Percentiles rank a stretch among this genome's conserved stretches.
phyloP scores from a whole-genome alignment of 2,888 invertebrate species.

The Abscondita cerata region DNA sequence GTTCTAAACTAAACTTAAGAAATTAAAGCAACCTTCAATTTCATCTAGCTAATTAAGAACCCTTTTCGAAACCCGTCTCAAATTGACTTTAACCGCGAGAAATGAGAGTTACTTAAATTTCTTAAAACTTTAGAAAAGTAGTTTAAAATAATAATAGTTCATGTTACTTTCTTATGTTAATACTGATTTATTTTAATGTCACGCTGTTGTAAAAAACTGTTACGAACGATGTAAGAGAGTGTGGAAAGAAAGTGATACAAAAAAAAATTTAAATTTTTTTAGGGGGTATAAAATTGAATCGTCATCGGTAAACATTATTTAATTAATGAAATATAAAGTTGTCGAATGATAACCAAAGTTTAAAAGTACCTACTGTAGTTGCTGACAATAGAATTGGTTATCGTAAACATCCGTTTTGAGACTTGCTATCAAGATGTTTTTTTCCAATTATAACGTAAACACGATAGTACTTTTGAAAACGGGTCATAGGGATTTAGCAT shows the following conservation, averaged over 20 bases:
- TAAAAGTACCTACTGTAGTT: no score
- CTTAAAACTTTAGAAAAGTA: constrained; percentile 21
- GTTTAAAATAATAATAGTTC: constrained; percentile 43
- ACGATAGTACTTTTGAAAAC: no score
- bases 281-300: no score
- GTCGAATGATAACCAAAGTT: no score
- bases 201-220: constrained; percentile 56
- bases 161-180: constrained; percentile 48
- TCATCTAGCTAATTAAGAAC: not conserved
- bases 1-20: constrained; percentile 24
- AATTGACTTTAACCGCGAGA: not conserved
- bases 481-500: no score
- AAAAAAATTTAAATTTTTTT: no score
- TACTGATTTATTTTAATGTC: constrained; percentile 50
- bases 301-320: no score
- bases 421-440: no score
- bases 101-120: constrained; percentile 17
- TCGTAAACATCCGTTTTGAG: no score
- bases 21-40: constrained; percentile 18
- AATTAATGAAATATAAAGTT: no score
- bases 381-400: no score
- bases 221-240: constrained; percentile 57
- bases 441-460: no score
- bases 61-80: not conserved
- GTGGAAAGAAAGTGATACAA: constrained; percentile 55